These are phyloP conservation scores for Monoplex corrugatus DNA, from an alignment of 2,888 invertebrate species.

Conservation along the genomic window DNA sequence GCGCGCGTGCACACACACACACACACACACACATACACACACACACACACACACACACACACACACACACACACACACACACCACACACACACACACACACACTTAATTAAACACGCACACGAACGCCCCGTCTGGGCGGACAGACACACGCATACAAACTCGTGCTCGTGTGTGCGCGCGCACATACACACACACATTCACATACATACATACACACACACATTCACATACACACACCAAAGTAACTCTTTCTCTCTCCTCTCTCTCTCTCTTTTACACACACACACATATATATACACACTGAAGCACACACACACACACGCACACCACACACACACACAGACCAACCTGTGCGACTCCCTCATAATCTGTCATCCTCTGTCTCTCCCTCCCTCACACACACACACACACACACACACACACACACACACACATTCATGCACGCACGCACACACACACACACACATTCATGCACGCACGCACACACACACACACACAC, in stretches of 20 bases:
- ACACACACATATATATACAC: background rate
- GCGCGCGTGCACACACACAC: background rate
- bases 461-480: background rate
- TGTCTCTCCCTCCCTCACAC: background rate
- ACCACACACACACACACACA: background rate
- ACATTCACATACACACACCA: too few species aligned
- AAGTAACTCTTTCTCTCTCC: too few species aligned
- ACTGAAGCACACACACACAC: background rate
- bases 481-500: background rate
- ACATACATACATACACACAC: background rate
- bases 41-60: slow-evolving; percentile 15
- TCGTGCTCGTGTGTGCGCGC: background rate
- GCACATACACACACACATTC: background rate
- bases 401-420: background rate
- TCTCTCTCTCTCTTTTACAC: background rate
- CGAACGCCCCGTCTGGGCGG: too few species aligned
- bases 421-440: background rate
- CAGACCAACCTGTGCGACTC: background rate
- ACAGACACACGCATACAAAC: background rate
- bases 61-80: slow-evolving; percentile 21
- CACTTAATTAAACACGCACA: background rate
- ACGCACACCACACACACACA: background rate
- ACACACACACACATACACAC: slow-evolving; percentile 17
- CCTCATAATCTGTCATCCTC: background rate
- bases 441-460: background rate